These are phyloP conservation scores for Triplophysa dalaica DNA, from an alignment of 2,113 vertebrate genomes.

Conservation along the genomic window DNA sequence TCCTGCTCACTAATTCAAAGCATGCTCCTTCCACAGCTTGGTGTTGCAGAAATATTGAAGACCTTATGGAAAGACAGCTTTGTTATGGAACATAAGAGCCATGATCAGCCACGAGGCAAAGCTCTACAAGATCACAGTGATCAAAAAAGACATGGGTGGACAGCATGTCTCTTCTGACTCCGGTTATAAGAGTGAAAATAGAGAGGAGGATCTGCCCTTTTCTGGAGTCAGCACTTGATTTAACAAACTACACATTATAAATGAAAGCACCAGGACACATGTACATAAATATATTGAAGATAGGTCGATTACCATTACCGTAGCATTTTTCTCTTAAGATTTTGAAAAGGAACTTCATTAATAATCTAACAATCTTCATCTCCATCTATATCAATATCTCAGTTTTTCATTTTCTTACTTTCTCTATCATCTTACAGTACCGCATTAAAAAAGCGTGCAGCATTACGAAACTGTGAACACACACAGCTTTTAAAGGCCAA, in stretches of 20 bases:
- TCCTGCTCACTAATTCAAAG: conserved; percentile 13
- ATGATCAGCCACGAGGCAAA: conserved; percentile 20
- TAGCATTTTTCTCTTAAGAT: background rate
- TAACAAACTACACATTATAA: background rate
- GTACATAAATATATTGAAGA: background rate
- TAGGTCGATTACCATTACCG: background rate
- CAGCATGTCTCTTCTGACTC: background rate
- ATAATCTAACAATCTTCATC: background rate
- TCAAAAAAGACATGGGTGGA: conserved; percentile 7
- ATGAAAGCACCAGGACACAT: background rate
- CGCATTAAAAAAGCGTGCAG: background rate
- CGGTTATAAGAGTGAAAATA: background rate
- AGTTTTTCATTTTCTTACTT: background rate
- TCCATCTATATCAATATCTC: background rate
- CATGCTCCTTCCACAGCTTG: conserved; percentile 1
- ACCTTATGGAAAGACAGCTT: conserved; percentile 8
- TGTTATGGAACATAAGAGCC: conserved; percentile 24
- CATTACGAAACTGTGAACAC: conserved; percentile 20
- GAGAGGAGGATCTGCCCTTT: background rate
- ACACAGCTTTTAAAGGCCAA: conserved; percentile 26
- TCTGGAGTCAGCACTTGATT: background rate
- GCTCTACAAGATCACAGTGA: conserved; percentile 2
- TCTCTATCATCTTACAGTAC: background rate
- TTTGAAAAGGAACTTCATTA: background rate
- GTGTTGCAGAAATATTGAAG: conserved; percentile 6